phyloP scores from a whole-genome alignment of 2,888 invertebrate species.

The Carabus problematicus region DNA sequence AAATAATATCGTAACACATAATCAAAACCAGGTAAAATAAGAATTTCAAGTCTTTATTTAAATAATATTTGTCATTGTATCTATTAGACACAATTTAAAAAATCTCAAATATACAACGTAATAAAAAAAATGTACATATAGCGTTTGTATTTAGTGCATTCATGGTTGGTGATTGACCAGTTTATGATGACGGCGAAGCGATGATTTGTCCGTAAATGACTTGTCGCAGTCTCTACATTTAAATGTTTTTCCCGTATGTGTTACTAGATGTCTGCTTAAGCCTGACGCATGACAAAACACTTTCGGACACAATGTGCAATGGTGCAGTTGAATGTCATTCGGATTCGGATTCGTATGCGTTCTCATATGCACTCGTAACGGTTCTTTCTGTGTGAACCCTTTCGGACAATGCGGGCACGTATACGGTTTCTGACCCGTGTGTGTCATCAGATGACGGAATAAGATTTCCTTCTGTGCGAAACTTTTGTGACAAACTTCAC shows the following conservation, averaged over 20 bases:
- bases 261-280: conserved; percentile 71
- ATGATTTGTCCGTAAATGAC: conserved; percentile 75
- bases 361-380: conserved; percentile 69
- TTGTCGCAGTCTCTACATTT: conserved; percentile 71
- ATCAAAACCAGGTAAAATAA: not conserved
- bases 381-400: conserved; percentile 76
- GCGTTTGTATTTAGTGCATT: not conserved
- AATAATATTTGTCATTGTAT: conserved; percentile 1
- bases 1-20: not conserved
- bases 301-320: conserved; percentile 72
- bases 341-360: conserved; percentile 66
- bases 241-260: conserved; percentile 71
- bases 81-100: not conserved
- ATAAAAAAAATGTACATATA: conserved; percentile 1
- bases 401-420: conserved; percentile 70
- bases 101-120: not conserved
- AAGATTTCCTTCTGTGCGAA: conserved; percentile 80
- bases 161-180: conserved; percentile 54
- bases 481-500: conserved; percentile 65
- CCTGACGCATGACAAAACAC: conserved; percentile 70
- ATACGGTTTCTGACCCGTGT: conserved; percentile 70
- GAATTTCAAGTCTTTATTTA: not conserved
- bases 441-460: conserved; percentile 67
- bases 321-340: conserved; percentile 67
- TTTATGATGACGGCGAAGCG: conserved; percentile 69